phyloP scores from a whole-genome alignment of 2,797 vertebrate genomes.

The Melanotaenia trifasciata region DNA sequence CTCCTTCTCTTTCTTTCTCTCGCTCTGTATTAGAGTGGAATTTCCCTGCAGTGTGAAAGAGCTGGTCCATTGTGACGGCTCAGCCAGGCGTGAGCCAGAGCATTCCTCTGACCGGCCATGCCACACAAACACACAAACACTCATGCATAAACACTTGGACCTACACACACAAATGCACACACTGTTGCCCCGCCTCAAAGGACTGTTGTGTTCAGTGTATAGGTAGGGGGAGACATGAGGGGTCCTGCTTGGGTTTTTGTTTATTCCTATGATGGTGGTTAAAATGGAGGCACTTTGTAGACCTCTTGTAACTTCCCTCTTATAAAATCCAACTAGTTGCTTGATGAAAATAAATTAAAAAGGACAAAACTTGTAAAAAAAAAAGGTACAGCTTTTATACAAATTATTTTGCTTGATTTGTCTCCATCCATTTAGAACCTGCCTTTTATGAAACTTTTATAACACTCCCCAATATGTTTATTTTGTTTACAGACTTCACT shows the following conservation, averaged over 20 bases:
- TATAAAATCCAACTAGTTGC: neutral
- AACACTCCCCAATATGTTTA: neutral
- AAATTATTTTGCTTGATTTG: conserved; percentile 3
- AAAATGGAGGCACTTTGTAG: conserved; percentile 3
- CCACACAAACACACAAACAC: conserved; percentile 79
- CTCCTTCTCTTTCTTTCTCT: conserved; percentile 56
- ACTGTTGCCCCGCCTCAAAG: conserved; percentile 61
- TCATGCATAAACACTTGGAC: conserved; percentile 64
- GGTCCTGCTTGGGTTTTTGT: conserved; percentile 45
- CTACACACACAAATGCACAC: conserved; percentile 61
- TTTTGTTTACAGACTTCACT: neutral
- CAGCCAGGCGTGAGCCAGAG: conserved; percentile 82
- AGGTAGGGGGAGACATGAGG: conserved; percentile 27
- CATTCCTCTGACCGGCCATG: conserved; percentile 84
- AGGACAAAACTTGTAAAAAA: neutral
- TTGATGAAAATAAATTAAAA: neutral
- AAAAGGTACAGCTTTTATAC: neutral
- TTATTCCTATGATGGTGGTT: conserved; percentile 32
- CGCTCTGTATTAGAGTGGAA: conserved; percentile 78
- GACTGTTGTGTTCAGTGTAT: conserved; percentile 65
- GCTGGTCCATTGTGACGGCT: conserved; percentile 84
- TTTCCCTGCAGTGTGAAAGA: conserved; percentile 86
- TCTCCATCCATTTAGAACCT: conserved; percentile 6
- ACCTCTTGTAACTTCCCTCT: conserved; percentile 3
- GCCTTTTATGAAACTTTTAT: conserved; percentile 13